Conservation (phyloP, 2,888 invertebrate genomes). For the Andrena fulva region DNA sequence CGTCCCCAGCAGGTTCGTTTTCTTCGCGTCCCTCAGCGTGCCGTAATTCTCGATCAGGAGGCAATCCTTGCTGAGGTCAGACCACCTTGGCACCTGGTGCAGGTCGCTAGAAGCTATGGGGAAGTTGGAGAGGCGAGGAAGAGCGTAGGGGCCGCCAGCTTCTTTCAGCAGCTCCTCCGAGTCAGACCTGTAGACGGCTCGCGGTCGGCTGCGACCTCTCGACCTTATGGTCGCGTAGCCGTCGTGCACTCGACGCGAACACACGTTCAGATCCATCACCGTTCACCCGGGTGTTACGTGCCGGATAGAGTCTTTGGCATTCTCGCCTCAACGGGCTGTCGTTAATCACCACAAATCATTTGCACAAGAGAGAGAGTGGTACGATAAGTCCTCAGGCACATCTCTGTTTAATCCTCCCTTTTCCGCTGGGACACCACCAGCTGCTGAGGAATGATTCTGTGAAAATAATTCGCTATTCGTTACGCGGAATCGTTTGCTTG, state of each 20-base stretch:
- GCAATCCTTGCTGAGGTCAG: slow-evolving; percentile 70
- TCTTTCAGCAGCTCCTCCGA: slow-evolving; percentile 80
- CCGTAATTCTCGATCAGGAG: slow-evolving; percentile 78
- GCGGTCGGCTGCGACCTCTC: slow-evolving; percentile 84
- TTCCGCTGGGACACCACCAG: not conserved
- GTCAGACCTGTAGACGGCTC: slow-evolving; percentile 80
- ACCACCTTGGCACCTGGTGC: slow-evolving; percentile 78
- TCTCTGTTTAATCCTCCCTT: not conserved
- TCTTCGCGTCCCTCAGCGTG: slow-evolving; percentile 71
- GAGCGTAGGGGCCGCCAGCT: slow-evolving; percentile 75
- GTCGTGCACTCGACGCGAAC: slow-evolving; percentile 89
- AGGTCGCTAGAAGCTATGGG: slow-evolving; percentile 67
- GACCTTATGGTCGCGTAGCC: slow-evolving; percentile 95
- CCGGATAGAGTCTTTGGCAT: slow-evolving; percentile 26
- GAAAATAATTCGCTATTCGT: slow-evolving; percentile 38
- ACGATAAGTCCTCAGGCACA: not conserved
- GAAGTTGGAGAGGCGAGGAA: slow-evolving; percentile 72
- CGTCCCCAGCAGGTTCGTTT: slow-evolving; percentile 29
- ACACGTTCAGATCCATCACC: slow-evolving; percentile 79
- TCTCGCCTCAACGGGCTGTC: slow-evolving; percentile 3
- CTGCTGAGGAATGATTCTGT: slow-evolving; percentile 26
- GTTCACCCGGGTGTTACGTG: not conserved
- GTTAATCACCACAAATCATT: slow-evolving; percentile 17
- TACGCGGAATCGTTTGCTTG: slow-evolving; percentile 38
- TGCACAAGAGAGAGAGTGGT: not conserved